Base-by-base conservation (phyloP, 2,888 invertebrate genomes). In the Cheilosia grossa region DNA sequence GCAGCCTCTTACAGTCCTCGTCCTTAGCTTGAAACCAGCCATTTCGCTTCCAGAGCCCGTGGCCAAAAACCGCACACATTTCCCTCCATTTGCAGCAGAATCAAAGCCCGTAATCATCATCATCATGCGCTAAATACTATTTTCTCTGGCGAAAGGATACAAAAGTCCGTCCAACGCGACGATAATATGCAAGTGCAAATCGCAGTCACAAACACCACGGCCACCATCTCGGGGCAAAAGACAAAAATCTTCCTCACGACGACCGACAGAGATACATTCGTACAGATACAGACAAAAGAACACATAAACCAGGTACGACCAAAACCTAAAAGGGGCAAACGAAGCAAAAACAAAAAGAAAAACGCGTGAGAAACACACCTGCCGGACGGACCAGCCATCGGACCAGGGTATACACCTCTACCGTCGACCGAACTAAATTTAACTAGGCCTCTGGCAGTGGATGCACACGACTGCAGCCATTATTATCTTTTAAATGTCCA, bases 351-450 rank as follows among this genome's bases (percentile, higher is more conserved):
- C 47, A 53, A 64, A 64, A 51, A 73, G 64, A 77, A 74, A 83
- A 83, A 78, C 75, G 85, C 85, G 85, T 85, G 85, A 85, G 85
- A 85, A 85, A 85, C 85, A 85, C 85, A 85, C 85, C 85, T 85
- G 85, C 85, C 85, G 80, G 85, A 85, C 85, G 80, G 66, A 85
- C 70, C 49, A 54, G 58, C 70, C 63, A 51, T 59, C 58, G 69
- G 51, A 51, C 37, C 13, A 4, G 37, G 37, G 33, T 33, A 10
- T 13, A 13, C 13, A 37, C 37, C 37, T 37, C 10, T 37, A 13
- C 37, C 33, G 33, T 10, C 9, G n/a, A 44, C 49, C 63, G 75
- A 30, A 80, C 85, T 80, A 72, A 80, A 85, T 85, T 85, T 75
- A 80, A 85, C 85, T 85, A 80, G 85, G 80, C 85, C 85, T 75